Evolutionary conservation across 2,113 vertebrate species (phyloP).

Genomic region (Eidolon helvum): DNA sequence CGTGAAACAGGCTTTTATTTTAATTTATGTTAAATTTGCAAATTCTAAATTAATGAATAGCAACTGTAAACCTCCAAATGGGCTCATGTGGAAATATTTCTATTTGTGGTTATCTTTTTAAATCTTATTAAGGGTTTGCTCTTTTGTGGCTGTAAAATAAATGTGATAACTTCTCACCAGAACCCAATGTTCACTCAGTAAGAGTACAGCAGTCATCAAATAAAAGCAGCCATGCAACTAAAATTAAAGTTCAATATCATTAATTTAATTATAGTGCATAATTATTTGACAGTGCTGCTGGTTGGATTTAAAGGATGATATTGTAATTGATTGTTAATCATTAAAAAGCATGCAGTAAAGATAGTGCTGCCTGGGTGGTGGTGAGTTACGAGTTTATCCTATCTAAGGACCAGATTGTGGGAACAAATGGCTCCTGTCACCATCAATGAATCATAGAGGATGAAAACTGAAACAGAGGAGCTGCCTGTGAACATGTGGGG

Average conservation of each 20-base stretch:
- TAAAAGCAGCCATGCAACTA: conserved; percentile 15
- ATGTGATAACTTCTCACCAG: conserved; percentile 3
- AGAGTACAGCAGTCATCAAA: not conserved
- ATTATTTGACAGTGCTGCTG: conserved; percentile 49
- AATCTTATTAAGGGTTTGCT: not conserved
- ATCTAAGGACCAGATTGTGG: not conserved
- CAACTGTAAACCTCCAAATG: conserved; percentile 29
- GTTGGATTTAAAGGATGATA: conserved; percentile 64
- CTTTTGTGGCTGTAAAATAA: conserved; percentile 12
- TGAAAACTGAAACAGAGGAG: not conserved
- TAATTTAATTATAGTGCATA: conserved; percentile 70
- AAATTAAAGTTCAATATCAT: conserved; percentile 67
- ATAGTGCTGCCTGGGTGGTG: conserved; percentile 40
- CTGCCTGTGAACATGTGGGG: not conserved
- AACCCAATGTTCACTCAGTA: not conserved
- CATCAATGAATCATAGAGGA: not conserved
- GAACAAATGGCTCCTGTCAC: conserved; percentile 28
- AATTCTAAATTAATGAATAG: conserved; percentile 62
- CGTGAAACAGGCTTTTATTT: conserved; percentile 40
- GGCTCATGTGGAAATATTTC: not conserved
- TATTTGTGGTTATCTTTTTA: not conserved
- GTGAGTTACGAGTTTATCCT: not conserved
- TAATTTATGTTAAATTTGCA: conserved; percentile 64
- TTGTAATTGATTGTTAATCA: conserved; percentile 65
- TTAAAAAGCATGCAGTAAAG: conserved; percentile 42